Base-by-base conservation (phyloP, 2,888 invertebrate genomes). In the Fragum sueziense region DNA sequence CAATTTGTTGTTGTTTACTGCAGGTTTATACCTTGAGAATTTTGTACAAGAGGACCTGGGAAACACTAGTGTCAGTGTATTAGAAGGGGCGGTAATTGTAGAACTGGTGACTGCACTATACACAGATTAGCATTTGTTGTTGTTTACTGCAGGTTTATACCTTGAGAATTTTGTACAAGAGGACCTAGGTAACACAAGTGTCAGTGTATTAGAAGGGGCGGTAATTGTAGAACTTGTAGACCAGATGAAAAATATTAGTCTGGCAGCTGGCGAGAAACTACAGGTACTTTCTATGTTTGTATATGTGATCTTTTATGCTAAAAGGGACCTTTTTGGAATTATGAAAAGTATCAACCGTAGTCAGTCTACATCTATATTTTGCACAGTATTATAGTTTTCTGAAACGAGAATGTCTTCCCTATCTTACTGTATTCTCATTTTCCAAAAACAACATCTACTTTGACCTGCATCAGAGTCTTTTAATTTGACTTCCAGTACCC, bases 161-260 rank as follows among this genome's bases (percentile, higher is more conserved):
- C 93, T 97, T 87, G 97, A 97, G 91, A 97, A 97, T 91, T 97
- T 94, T 91, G 95, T 97, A 47, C 95, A 96, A 4, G 89, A 93
- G 0, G 96, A 97, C 79, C 93, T 97, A 20, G 94, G 93, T 9
- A 97, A 97, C 91, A 95, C 97, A 0, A 95, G 96, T 0, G 92
- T 98, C 7, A 96, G 95, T 0, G 95, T 97, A 0, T 94, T 98
- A 3, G 95, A 96, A 86, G 98, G 98, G 0, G 93, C 94, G 77
- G 95, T 97, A 0, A 93, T 94, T 14, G 90, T 95, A 82, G 95
- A 95, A 80, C 65, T 90, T 4, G 74, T 86, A 1, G 85, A 86
- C 31, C 69, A 74, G 29, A 77, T 75, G 7, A 70, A 84, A 47
- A 92, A 92, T 74, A 37, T 79, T 62, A 88, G 88, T 0, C 80